Evolutionary conservation across 2,113 vertebrate genomes (phyloP), one percentile per base, ranked within the genome.

Genomic region (Sinocyclocheilus grahami): DNA sequence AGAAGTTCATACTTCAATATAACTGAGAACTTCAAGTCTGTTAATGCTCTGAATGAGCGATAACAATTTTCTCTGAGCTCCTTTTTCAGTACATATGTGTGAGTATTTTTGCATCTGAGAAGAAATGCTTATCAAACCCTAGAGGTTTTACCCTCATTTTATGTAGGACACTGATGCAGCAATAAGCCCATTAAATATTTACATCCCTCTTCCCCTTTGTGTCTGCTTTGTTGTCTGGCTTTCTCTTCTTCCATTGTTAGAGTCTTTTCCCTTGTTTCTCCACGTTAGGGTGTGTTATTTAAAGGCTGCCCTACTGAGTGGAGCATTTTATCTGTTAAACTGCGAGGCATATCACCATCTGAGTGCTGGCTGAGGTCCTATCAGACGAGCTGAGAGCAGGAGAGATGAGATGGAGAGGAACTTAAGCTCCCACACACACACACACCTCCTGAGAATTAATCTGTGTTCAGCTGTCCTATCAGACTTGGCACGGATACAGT

Each of bases 361-460:
- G 80, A 82, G 6, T 3, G 10, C 63, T 82, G 80, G 80, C 80
- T 82, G 42, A 30, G 12, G 63, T 82, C 63, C 80, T 82, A 82
- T 71, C 80, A 82, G 42, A 82, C 11, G 16, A 82, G 80, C 62
- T 82, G 63, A 82, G 80, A 33, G 80, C 42, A 69, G 18, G 10
- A 24, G 39, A 81, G 79, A 81, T 65, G 79, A 65, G 79, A 81
- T 65, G 79, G n/a, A 65, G 42, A 27, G n/a, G 60, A 81, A 77
- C 60, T 76, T 76, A 90, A 88, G 60, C 39, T 78, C 78, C 72
- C 60, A 76, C 88, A 85, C 86, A 89, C 79, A 13, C 85, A 85
- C 83, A 85, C 83, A n/a, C 42, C 69, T 63, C 58, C 9, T 46
- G 82, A 88, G 77, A 58, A 71, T 55, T 5, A 71, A 80, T 80